Evolutionary conservation across 2,113 vertebrate species (phyloP).

Genomic region (Gallinago media): DNA sequence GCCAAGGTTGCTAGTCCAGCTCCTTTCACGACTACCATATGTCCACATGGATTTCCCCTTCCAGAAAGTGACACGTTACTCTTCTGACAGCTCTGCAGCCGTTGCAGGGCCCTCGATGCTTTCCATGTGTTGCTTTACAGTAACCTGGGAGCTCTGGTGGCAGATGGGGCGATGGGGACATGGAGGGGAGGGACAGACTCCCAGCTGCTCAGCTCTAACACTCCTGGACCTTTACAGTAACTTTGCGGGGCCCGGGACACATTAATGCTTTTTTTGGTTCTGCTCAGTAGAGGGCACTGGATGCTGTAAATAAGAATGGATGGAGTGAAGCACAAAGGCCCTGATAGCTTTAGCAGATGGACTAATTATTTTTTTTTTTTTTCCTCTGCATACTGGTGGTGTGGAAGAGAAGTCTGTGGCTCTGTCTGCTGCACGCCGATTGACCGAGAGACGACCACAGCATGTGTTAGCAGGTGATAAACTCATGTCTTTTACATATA

Average conservation of each 20-base stretch:
- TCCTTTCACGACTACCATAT: conserved; percentile 45
- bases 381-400: neutral
- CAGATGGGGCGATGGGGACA: neutral
- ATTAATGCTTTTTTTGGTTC: neutral
- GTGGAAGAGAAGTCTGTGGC: neutral
- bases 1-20: conserved; percentile 36
- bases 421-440: neutral
- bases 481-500: neutral
- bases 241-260: neutral
- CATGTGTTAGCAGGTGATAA: neutral
- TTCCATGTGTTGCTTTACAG: neutral
- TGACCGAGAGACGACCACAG: neutral
- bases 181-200: neutral
- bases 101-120: neutral
- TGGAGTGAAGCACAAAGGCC: neutral
- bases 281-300: conserved; percentile 58
- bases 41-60: conserved; percentile 19
- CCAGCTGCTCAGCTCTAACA: neutral
- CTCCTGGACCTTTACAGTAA: neutral
- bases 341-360: conserved; percentile 51
- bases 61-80: conserved; percentile 8
- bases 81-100: neutral
- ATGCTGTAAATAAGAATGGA: neutral
- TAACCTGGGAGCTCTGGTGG: neutral
- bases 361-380: neutral